Percentiles rank a stretch among this genome's conserved stretches.
Conservation (phyloP, 2,113 vertebrate species). For the Ameiurus melas region DNA sequence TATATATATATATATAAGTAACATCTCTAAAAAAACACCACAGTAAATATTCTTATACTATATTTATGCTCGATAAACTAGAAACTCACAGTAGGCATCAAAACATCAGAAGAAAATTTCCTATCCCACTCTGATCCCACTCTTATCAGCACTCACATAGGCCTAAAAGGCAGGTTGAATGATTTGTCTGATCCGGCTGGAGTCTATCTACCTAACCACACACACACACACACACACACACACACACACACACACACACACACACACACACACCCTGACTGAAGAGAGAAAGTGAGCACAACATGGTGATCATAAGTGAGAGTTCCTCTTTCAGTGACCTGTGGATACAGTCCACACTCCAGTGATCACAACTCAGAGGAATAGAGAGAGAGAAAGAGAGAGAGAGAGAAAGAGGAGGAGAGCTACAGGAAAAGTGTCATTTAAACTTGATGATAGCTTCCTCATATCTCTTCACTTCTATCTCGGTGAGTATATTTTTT, state of each 20-base stretch:
- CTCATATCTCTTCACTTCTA: neutral
- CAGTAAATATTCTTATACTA: neutral
- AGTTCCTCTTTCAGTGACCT: constrained; percentile 33
- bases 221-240: too few relatives aligned
- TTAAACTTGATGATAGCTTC: neutral
- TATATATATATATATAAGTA: too few relatives aligned
- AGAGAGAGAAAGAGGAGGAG: neutral
- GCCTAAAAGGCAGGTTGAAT: constrained; percentile 1
- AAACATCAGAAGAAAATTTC: neutral
- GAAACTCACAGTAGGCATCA: neutral
- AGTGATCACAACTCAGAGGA: constrained; percentile 22
- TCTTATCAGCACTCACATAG: neutral
- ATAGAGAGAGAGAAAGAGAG: constrained; percentile 7
- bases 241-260: too few relatives aligned
- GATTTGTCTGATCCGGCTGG: neutral
- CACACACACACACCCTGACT: neutral
- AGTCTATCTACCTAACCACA: neutral
- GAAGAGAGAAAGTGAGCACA: neutral
- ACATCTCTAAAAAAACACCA: neutral
- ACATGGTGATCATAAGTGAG: constrained; percentile 19
- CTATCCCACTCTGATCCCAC: too few relatives aligned
- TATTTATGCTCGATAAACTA: too few relatives aligned
- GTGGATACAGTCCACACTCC: constrained; percentile 22
- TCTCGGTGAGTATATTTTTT: neutral
- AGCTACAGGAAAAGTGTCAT: neutral